Base-by-base conservation (phyloP, 2,113 vertebrate species). In the Propithecus coquereli region DNA sequence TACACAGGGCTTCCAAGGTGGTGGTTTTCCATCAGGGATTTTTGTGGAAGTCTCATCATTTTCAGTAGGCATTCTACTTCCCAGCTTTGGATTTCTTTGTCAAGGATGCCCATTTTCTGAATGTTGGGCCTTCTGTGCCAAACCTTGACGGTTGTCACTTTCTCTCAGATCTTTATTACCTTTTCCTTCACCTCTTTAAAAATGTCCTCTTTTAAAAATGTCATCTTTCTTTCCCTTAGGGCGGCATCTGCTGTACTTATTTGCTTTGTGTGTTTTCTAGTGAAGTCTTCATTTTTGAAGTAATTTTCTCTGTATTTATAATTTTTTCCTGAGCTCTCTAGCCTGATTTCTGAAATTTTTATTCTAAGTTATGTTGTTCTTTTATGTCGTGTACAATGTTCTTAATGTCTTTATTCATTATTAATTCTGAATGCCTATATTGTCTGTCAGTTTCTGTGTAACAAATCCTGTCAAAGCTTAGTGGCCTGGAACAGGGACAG, bases 241-340 rank as follows among this genome's bases (percentile, higher is more conserved):
- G 32, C 32, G 23, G 54, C 57, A 45, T 45, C 43, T 52, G 3
- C 18, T 50, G 8, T 47, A 6, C 66, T 70, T 59, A 22, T 40
- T 89, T 82, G 32, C 22, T 77, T 45, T 54, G 27, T 74, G 27
- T 34, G 43, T 37, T 86, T 83, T 71, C 68, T 87, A 8, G 30
- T 32, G 4, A 37, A 43, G n/a, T 61, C 16, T 68, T 81, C 91
- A 68, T 87, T 87, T 57, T 50, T 73, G 68, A 63, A 87, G 80
- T 76, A 57, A 65, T 82, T 82, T 57, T 76, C 34, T 54, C 22
- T 70, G 79, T 82, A 9, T 70, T 83, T 82, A 9, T 74, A 22
- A 4, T 47, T 79, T 54, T 59, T 47, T 20, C 27, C 20, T 3
- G 1, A 52, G 11, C 63, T 76, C 80, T 91, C 59, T 70, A 47